These are phyloP conservation scores for Machimus rusticus DNA, from an alignment of 2,888 invertebrate species.

Conservation along the genomic window DNA sequence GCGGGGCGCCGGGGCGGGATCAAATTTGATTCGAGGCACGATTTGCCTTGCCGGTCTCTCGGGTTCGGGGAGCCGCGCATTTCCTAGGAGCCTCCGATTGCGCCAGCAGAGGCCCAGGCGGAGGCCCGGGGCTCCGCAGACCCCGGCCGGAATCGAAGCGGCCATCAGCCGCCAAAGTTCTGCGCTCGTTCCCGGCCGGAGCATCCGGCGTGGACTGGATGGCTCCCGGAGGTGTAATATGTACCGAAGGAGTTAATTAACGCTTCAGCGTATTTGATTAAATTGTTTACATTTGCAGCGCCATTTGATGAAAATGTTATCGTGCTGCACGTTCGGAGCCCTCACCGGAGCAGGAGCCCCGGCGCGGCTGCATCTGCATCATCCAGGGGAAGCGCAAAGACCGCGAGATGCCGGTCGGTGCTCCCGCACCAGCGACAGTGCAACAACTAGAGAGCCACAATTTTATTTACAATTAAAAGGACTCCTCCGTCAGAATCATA, in stretches of 20 bases:
- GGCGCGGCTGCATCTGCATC: not conserved
- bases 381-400: not conserved
- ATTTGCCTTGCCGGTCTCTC: constrained; percentile 27
- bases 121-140: not conserved
- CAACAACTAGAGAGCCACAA: not conserved
- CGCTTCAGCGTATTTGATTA: constrained; percentile 45
- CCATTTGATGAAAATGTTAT: constrained; percentile 41
- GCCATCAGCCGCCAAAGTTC: not conserved
- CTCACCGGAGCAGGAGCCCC: not conserved
- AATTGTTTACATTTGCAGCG: constrained; percentile 45
- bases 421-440: not conserved
- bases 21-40: constrained; percentile 46
- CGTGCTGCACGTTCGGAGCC: constrained; percentile 8
- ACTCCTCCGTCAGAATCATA: not conserved
- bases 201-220: not conserved
- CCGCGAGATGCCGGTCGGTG: not conserved
- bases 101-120: not conserved
- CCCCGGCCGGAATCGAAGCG: not conserved
- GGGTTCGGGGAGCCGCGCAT: not conserved
- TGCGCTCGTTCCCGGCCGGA: not conserved
- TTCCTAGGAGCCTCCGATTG: constrained; percentile 17
- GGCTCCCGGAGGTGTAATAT: constrained; percentile 41
- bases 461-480: not conserved
- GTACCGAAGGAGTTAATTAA: constrained; percentile 45
- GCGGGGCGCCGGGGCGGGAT: not conserved